A percentile compares a stretch with the other conserved stretches of the same genome.
Conservation (phyloP, 1,140 invertebrate genomes). For the Aphaenogaster ashmeadi region DNA sequence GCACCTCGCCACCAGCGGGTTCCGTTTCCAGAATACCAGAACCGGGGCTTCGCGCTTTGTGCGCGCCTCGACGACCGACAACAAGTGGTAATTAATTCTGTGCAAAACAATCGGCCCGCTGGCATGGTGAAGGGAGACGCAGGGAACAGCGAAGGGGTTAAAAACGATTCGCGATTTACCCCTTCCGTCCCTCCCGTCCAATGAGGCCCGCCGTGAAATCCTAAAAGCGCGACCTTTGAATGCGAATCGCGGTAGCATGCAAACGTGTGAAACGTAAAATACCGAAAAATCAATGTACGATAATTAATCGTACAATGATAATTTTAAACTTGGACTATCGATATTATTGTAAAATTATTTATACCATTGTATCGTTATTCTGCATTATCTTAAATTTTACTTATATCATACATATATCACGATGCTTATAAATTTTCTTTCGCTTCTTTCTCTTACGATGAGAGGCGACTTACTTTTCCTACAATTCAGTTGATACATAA, state of each 20-base stretch:
- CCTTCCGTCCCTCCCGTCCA: neutral
- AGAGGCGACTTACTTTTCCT: neutral
- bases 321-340: neutral
- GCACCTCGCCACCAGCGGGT: constrained; percentile 76
- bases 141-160: constrained; percentile 57
- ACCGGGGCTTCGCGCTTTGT: constrained; percentile 81
- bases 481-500: neutral
- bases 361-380: neutral
- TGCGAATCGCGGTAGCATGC: neutral
- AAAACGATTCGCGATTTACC: constrained; percentile 58
- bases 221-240: constrained; percentile 34
- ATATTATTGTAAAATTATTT: neutral
- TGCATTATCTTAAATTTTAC: neutral
- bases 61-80: constrained; percentile 67
- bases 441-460: too few relatives aligned
- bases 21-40: constrained; percentile 79
- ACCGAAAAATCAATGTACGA: neutral
- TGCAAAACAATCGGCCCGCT: constrained; percentile 80
- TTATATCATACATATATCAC: neutral
- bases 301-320: constrained; percentile 13
- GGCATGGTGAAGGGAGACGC: neutral
- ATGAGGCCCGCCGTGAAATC: neutral
- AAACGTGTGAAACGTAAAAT: neutral
- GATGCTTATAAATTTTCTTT: neutral
- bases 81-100: constrained; percentile 86